A percentile compares a stretch with the other conserved stretches of the same genome.
Evolutionary conservation across 2,888 invertebrate genomes (phyloP).

Genomic region (Nowickia ferox): DNA sequence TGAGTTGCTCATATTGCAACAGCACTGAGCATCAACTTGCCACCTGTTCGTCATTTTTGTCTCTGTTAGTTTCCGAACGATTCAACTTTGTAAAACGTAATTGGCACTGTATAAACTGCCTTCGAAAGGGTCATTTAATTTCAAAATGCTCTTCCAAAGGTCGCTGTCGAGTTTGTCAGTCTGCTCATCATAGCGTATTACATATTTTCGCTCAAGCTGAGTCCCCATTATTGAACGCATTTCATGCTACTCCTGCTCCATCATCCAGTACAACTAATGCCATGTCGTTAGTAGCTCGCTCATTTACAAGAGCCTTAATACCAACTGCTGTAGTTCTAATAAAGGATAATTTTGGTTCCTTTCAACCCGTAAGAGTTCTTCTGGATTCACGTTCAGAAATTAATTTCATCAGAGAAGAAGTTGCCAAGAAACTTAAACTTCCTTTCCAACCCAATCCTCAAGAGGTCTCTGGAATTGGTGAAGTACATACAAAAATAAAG

Average conservation of each 20-base stretch:
- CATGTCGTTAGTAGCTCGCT: background rate
- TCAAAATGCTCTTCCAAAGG: constrained; percentile 26
- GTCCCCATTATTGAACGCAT: background rate
- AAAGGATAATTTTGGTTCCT: constrained; percentile 20
- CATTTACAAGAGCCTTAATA: constrained; percentile 5
- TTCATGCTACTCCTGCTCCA: background rate
- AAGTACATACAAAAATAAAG: constrained; percentile 52
- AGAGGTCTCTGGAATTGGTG: constrained; percentile 56
- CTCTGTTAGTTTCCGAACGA: constrained; percentile 21
- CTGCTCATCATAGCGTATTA: background rate
- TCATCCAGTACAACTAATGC: background rate
- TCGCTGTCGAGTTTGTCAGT: constrained; percentile 34
- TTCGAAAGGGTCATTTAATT: constrained; percentile 23
- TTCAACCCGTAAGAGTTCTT: constrained; percentile 42
- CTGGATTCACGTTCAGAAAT: constrained; percentile 35
- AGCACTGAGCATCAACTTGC: constrained; percentile 10
- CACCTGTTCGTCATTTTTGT: constrained; percentile 32
- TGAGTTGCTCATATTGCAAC: constrained; percentile 25
- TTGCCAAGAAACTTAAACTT: background rate
- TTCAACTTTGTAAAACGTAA: constrained; percentile 41
- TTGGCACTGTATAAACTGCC: constrained; percentile 44
- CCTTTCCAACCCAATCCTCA: background rate
- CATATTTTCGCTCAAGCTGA: background rate
- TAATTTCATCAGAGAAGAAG: background rate
- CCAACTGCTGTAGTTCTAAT: constrained; percentile 37